Base-by-base conservation (phyloP, 2,797 vertebrate species). In the Phalloptychus januarius region DNA sequence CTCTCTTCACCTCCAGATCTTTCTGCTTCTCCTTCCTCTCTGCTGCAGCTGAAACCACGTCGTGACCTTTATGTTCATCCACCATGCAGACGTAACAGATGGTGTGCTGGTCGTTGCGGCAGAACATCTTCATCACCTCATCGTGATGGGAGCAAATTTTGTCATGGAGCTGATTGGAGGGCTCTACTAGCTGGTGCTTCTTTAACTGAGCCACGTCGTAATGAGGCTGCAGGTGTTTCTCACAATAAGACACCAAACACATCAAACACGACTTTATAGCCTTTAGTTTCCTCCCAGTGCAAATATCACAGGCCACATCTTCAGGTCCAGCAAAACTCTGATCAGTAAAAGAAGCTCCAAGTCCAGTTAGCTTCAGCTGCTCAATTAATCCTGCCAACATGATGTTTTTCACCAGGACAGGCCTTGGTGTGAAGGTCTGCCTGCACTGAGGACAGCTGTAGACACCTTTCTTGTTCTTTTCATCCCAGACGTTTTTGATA, bases 201-300 rank as follows among this genome's bases (percentile, higher is more conserved):
- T 40, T 25, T 40, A 67, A 25, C 36, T 11, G 71, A 72, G 46
- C 45, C 31, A 72, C 28, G 12, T 72, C 31, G 7, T 48, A 50
- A 72, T 72, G 71, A 72, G 52, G 54, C 72, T 74, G 72, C 38
- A 74, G n/a, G 40, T 74, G 72, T 11, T 58, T 58, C n/a, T 61
- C 72, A 74, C 72, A 74, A n/a, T 58, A 74, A 74, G 72, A 74
- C 25, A 74, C 15, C 72, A 74, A 44, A 61, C 72, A 74, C 52
- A 44, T 31, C 72, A 74, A 44, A 44, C 72, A 74, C 8, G 63
- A 40, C 20, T 40, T 67, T 67, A 11, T 12, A 38, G 63, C 63
- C 13, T 67, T 67, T 13, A 40, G 1, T 40, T 25, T 25, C 4
- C 36, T 67, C 0, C 63, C 63, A 6, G 63, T 11, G 7, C 63